phyloP scores from a whole-genome alignment of 2,888 invertebrate species.

The Erebia palarica region DNA sequence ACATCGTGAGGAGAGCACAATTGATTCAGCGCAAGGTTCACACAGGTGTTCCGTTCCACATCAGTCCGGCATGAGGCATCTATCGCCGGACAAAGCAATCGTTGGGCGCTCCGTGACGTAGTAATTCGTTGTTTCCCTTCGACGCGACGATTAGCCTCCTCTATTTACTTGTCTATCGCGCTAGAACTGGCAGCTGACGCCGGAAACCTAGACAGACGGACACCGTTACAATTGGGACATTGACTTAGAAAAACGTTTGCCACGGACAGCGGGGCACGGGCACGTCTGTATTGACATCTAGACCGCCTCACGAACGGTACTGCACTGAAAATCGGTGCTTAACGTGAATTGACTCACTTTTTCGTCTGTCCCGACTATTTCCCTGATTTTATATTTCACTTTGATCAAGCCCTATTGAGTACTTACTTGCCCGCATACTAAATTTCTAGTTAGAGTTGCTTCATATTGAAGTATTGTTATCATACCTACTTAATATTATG shows the following conservation, averaged over 20 bases:
- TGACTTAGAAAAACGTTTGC: constrained; percentile 81
- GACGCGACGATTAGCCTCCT: constrained; percentile 79
- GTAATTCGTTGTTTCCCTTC: constrained; percentile 80
- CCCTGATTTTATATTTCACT: background rate
- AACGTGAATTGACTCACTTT: constrained; percentile 54
- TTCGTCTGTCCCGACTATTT: constrained; percentile 27
- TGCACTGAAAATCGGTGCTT: constrained; percentile 38
- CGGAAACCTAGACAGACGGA: constrained; percentile 72
- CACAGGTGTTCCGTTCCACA: constrained; percentile 52
- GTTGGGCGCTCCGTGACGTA: constrained; percentile 72
- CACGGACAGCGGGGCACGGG: constrained; percentile 53
- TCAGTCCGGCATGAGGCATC: constrained; percentile 48
- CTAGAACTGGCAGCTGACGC: constrained; percentile 77
- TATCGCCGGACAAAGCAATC: constrained; percentile 74
- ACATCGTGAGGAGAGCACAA: constrained; percentile 25
- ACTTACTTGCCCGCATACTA: too few relatives aligned
- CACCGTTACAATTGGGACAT: constrained; percentile 78
- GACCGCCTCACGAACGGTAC: constrained; percentile 53
- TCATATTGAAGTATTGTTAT: too few relatives aligned
- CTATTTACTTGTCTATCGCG: constrained; percentile 80
- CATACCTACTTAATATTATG: too few relatives aligned
- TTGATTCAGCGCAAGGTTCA: constrained; percentile 44
- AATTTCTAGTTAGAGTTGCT: too few relatives aligned
- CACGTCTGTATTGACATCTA: constrained; percentile 58
- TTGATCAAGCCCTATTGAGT: constrained; percentile 4